Percentiles rank a stretch among this genome's conserved stretches.
phyloP scores from a whole-genome alignment of 2,888 invertebrate species.

The Melanostoma scalare region DNA sequence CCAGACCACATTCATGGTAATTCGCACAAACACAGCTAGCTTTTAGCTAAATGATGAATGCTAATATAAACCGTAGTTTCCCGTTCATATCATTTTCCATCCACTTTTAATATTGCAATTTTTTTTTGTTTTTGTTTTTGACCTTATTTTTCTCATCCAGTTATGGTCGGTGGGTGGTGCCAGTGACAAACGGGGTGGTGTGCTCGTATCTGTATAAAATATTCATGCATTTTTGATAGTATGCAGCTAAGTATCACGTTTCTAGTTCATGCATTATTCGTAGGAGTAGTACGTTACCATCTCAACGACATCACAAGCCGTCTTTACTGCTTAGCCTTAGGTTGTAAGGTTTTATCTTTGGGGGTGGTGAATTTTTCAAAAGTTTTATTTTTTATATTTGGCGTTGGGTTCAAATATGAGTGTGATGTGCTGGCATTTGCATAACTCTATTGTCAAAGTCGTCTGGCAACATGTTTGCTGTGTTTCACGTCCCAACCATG shows the following conservation, averaged over 20 bases:
- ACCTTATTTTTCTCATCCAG: neutral
- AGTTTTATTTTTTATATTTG: neutral
- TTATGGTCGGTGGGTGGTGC: too few species aligned
- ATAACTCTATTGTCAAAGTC: neutral
- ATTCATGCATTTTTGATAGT: constrained; percentile 38
- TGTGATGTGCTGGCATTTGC: constrained; percentile 5
- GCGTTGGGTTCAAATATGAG: neutral
- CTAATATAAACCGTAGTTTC: too few species aligned
- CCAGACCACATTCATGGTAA: neutral
- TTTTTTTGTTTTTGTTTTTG: neutral
- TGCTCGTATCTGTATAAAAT: constrained; percentile 25
- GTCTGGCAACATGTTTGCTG: neutral
- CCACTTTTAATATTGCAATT: neutral
- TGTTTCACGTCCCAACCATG: neutral
- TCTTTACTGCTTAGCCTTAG: too few species aligned
- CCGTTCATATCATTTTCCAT: neutral
- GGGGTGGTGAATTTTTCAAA: neutral
- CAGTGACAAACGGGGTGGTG: neutral
- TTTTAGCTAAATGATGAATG: neutral
- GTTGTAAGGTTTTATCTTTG: too few species aligned
- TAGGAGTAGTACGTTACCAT: constrained; percentile 1
- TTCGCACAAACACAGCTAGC: too few species aligned
- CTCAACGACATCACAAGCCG: neutral
- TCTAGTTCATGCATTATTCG: constrained; percentile 34
- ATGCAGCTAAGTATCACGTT: constrained; percentile 47